Evolutionary conservation across 1,140 invertebrate species (phyloP), one percentile per base, ranked within the genome.

Genomic region (Bombus soroeensis): DNA sequence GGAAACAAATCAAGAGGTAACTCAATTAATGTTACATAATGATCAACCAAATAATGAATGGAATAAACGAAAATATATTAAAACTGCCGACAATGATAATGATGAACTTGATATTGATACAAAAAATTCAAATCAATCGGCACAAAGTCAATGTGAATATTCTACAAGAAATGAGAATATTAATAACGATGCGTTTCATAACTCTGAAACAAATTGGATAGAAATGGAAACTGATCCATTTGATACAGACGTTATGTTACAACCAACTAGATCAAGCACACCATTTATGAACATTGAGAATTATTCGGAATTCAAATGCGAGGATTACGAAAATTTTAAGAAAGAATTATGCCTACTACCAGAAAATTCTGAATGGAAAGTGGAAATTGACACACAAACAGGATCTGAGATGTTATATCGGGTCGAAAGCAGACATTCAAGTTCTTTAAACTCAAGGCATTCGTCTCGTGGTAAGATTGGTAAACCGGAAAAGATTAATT

Each of bases 211-310:
- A 12, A 76, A 66, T 18, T 37, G 34, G n/a, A 18, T 68, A 3
- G 73, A 57, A 10, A 83, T 70, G 22, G 76, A 85, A 6, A 1
- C 32, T 25, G 68, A 80, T 47, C 64, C 74, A 0, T 34, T 53
- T 3, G 25, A 70, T 8, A 6, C 6, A 13, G 43, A 72, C 5
- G 32, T 53, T 18, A 28, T 39, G 3, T 18, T 80, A 12, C 47
- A 32, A 22, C 76, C 76, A 3, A 80, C 53, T 15, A 53, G 83
- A n/a, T 85, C 83, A 6, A 85, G 83, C 41, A 85, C 83, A 1
- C 83, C 83, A 18, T 72, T 85, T 12, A 9, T 62, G 0, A 12
- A 18, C 8, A 1, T 9, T 1, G 9, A 22, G 9, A 10, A 71
- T 13, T n/a, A 13, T 59, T 28, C 34, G 9, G 22, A 28, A 43